phyloP scores from a whole-genome alignment of 2,888 invertebrate species.

The Xestia sexstrigata region DNA sequence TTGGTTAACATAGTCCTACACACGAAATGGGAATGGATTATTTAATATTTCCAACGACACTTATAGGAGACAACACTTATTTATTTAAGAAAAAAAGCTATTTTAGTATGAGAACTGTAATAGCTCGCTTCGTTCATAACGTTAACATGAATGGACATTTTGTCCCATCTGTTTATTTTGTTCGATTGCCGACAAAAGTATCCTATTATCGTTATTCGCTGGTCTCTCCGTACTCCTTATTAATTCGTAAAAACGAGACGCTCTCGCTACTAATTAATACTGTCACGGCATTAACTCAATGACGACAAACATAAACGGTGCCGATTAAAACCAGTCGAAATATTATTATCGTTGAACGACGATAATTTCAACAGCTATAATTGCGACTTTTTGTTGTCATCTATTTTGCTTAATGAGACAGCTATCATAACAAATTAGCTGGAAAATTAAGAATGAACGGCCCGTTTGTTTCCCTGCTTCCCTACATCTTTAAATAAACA shows the following conservation, averaged over 20 bases:
- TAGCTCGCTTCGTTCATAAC: constrained; percentile 12
- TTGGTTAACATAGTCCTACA: not conserved
- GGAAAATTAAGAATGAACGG: not conserved
- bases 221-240: constrained; percentile 28
- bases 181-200: constrained; percentile 44
- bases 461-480: not conserved
- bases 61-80: constrained; percentile 4
- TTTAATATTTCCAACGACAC: constrained; percentile 20
- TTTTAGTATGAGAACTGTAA: constrained; percentile 18
- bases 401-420: constrained; percentile 4
- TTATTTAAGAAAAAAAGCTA: constrained; percentile 26
- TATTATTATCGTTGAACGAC: constrained; percentile 39
- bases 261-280: constrained; percentile 62
- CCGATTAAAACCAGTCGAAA: constrained; percentile 37
- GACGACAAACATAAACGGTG: constrained; percentile 56
- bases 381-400: constrained; percentile 14
- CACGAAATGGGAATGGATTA: not conserved
- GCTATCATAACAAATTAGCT: not conserved
- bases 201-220: constrained; percentile 42
- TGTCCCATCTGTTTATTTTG: constrained; percentile 40
- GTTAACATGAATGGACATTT: constrained; percentile 34
- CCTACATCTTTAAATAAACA: not conserved
- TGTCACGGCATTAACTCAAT: constrained; percentile 64
- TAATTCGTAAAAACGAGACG: constrained; percentile 48
- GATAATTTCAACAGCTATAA: constrained; percentile 29